Evolutionary conservation across 2,888 invertebrate species (phyloP).

Genomic region (Ypsolopha sequella): DNA sequence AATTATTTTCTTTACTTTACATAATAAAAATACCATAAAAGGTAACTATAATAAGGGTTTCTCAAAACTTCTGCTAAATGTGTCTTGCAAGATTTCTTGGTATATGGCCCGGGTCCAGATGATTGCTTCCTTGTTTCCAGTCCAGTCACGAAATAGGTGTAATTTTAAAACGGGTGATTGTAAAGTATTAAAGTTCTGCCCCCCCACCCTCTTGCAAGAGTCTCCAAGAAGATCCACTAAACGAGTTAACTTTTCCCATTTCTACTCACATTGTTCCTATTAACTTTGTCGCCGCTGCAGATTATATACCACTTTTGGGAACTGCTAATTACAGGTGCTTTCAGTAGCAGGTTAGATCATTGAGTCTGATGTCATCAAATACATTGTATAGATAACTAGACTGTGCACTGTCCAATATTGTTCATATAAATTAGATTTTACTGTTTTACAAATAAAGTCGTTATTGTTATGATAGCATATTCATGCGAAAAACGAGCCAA

Average conservation of each 20-base stretch:
- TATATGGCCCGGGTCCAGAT: conserved; percentile 15
- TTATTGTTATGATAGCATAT: too few relatives aligned
- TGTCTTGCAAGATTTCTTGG: too few relatives aligned
- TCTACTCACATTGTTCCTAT: conserved; percentile 59
- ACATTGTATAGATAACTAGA: too few relatives aligned
- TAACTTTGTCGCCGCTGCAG: conserved; percentile 38
- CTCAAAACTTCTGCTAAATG: too few relatives aligned
- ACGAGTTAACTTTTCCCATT: conserved; percentile 64
- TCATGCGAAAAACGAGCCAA: too few relatives aligned
- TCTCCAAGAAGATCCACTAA: conserved; percentile 36
- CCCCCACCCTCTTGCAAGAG: conserved; percentile 25
- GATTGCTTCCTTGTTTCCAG: conserved; percentile 17
- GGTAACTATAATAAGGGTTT: too few relatives aligned
- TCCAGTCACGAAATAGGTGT: conserved; percentile 47
- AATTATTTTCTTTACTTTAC: too few relatives aligned
- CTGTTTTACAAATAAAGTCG: too few relatives aligned
- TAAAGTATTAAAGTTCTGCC: conserved; percentile 38
- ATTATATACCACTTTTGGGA: conserved; percentile 47
- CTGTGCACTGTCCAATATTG: too few relatives aligned
- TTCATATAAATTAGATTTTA: too few relatives aligned
- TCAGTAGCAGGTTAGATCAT: conserved; percentile 43
- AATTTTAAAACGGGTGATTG: conserved; percentile 56
- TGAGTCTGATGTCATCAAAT: conserved; percentile 33
- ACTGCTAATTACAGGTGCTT: conserved; percentile 50
- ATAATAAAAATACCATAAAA: too few relatives aligned